Conservation (phyloP, 2,113 vertebrate genomes). For the Halcyon malimbica region DNA sequence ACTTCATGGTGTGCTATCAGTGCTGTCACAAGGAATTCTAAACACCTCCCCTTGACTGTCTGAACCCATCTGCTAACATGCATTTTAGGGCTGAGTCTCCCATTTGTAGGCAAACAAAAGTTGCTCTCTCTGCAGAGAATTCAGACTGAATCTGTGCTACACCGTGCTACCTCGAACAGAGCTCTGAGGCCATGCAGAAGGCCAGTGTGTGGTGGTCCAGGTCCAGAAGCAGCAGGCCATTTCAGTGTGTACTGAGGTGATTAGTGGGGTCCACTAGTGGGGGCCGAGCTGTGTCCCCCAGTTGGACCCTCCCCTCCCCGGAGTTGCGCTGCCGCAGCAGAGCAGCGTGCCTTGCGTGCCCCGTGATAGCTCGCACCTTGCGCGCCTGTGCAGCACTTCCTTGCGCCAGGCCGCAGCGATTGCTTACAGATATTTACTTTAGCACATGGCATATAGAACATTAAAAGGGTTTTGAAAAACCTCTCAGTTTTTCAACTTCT, state of each 20-base stretch:
- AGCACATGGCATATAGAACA: constrained; percentile 77
- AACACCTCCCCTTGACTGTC: background rate
- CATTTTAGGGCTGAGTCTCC: background rate
- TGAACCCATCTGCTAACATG: background rate
- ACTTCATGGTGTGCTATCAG: background rate
- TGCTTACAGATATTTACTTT: constrained; percentile 76
- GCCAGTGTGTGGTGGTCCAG: accelerated
- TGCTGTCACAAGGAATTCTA: background rate
- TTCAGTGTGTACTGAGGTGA: background rate
- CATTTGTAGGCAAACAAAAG: background rate
- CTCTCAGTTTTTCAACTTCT: constrained; percentile 85
- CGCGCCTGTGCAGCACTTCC: accelerated
- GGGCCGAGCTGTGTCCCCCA: background rate
- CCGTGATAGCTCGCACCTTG: accelerated
- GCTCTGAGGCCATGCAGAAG: background rate
- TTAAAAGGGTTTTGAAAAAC: constrained; percentile 78
- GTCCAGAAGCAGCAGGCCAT: background rate
- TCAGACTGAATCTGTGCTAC: background rate
- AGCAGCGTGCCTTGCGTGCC: background rate
- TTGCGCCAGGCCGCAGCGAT: background rate
- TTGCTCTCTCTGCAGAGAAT: background rate
- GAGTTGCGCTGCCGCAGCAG: background rate
- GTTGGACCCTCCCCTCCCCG: accelerated
- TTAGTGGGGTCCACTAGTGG: accelerated
- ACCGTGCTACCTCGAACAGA: background rate